Evolutionary conservation across 2,797 vertebrate genomes (phyloP).

Genomic region (Artibeus lituratus): DNA sequence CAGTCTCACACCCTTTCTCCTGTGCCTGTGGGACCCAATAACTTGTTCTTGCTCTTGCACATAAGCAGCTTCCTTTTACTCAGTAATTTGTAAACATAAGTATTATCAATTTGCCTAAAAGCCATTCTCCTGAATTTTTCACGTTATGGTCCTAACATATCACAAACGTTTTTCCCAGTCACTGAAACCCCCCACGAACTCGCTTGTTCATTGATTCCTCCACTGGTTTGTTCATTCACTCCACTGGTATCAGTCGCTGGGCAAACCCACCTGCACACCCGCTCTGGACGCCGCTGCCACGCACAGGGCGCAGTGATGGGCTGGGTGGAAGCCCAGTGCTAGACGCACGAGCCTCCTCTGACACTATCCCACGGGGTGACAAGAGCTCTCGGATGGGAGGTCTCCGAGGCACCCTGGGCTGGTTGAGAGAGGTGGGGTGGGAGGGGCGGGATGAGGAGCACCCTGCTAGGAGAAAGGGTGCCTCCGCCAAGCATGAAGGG

Average conservation of each 20-base stretch:
- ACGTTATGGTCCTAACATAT: accelerated
- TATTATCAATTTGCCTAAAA: not conserved
- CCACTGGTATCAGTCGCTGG: accelerated
- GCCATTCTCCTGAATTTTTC: not conserved
- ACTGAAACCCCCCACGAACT: not conserved
- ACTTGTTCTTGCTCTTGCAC: not conserved
- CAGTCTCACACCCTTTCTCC: accelerated
- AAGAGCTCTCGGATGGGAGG: accelerated
- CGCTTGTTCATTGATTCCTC: accelerated
- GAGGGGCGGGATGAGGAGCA: accelerated
- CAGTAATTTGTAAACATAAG: too few species aligned
- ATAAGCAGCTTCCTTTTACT: not conserved
- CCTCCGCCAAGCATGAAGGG: not conserved
- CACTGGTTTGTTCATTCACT: accelerated
- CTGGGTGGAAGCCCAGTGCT: not conserved
- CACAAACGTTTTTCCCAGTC: not conserved
- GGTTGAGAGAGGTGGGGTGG: accelerated
- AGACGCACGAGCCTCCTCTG: accelerated
- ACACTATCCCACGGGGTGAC: accelerated
- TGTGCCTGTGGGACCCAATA: accelerated
- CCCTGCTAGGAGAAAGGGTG: not conserved
- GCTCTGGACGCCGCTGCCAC: not conserved
- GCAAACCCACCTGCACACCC: not conserved
- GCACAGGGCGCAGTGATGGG: accelerated
- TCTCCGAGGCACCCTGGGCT: not conserved